A percentile compares a stretch with the other conserved stretches of the same genome.
These are phyloP conservation scores for Podarcis raffonei DNA, from an alignment of 2,113 vertebrate species.

Conservation along the genomic window DNA sequence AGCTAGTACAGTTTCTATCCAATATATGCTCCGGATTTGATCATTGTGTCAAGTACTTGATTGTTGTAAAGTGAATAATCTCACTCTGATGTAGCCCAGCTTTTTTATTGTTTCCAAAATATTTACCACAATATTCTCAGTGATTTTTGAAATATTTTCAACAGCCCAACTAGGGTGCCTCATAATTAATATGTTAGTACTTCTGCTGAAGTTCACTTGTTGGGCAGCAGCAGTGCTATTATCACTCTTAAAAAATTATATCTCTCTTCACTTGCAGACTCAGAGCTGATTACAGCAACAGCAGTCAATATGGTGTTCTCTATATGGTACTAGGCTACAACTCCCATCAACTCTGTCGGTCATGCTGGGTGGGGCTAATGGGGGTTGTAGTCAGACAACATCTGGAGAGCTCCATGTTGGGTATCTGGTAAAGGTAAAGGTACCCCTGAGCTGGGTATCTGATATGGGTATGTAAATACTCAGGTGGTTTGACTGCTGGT, in stretches of 20 bases:
- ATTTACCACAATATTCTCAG: background rate
- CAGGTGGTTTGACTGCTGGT: background rate
- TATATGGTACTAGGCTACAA: background rate
- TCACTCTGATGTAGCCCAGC: background rate
- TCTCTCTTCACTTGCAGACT: constrained; percentile 1
- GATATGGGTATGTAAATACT: background rate
- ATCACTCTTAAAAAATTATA: too few relatives aligned
- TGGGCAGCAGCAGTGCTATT: too few relatives aligned
- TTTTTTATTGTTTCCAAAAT: background rate
- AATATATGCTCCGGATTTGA: constrained; percentile 12
- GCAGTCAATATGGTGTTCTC: too few relatives aligned
- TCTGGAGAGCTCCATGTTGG: background rate
- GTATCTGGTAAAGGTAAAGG: too few relatives aligned
- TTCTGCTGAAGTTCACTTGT: background rate
- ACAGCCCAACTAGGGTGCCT: background rate
- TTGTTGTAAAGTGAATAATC: constrained; percentile 30
- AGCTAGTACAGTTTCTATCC: background rate
- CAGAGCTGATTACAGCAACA: background rate
- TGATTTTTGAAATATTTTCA: background rate
- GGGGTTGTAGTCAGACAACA: too few relatives aligned
- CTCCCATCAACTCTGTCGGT: too few relatives aligned
- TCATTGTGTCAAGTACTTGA: constrained; percentile 18
- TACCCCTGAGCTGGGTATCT: too few relatives aligned
- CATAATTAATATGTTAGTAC: background rate
- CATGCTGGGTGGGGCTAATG: too few relatives aligned